These are phyloP conservation scores for Campoletis raptor DNA, from an alignment of 2,888 invertebrate genomes.

Conservation along the genomic window DNA sequence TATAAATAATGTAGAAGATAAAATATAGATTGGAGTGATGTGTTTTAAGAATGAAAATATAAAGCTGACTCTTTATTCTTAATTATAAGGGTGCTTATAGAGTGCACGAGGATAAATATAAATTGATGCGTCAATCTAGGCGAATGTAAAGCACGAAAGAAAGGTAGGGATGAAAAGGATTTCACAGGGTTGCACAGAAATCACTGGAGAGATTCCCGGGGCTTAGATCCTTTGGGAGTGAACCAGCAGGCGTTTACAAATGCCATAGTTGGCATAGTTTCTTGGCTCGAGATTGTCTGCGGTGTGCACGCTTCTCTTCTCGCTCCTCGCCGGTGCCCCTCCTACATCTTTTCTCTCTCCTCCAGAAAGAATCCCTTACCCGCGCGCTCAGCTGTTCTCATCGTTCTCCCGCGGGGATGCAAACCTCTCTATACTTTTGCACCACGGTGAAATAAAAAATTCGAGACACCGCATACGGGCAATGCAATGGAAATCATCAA, in stretches of 20 bases:
- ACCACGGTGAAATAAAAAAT: conserved; percentile 16
- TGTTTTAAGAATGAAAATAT: neutral
- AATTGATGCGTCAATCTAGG: conserved; percentile 11
- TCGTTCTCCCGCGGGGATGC: conserved; percentile 22
- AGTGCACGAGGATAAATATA: neutral
- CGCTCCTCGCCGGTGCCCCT: neutral
- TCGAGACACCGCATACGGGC: neutral
- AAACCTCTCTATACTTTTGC: conserved; percentile 50
- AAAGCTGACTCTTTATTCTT: neutral
- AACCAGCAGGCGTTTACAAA: conserved; percentile 69
- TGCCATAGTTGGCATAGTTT: conserved; percentile 71
- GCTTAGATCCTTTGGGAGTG: conserved; percentile 66
- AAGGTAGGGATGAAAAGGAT: conserved; percentile 54
- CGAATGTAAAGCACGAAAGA: conserved; percentile 4
- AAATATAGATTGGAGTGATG: neutral
- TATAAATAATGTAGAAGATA: neutral
- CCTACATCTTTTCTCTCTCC: conserved; percentile 6
- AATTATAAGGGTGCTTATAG: neutral
- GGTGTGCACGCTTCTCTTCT: conserved; percentile 39
- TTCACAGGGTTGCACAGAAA: conserved; percentile 67
- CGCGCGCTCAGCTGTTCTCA: conserved; percentile 16
- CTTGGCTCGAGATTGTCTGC: conserved; percentile 64
- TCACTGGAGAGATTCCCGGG: conserved; percentile 70
- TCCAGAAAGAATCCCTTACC: conserved; percentile 19
- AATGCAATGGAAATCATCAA: neutral